Base-by-base conservation (phyloP, 2,113 vertebrate species). In the Anolis carolinensis region DNA sequence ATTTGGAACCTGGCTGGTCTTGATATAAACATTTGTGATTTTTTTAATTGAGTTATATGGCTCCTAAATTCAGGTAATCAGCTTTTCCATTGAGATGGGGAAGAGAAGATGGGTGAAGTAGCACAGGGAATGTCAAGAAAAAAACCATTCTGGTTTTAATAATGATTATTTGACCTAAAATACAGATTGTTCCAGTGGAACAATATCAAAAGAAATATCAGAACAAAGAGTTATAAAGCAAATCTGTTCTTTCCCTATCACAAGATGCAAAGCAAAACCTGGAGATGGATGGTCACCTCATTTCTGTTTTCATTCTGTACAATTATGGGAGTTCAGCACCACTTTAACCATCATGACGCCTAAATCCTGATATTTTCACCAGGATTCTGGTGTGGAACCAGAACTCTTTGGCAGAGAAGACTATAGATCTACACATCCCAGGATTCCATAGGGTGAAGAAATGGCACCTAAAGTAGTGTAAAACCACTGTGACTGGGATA, bases 121-220 rank as follows among this genome's bases (percentile, higher is more conserved):
- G 44, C 77, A 21, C 59, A 1, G 32, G 1, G 5, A 6, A 7
- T 72, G 34, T 36, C 16, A 36, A 72, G 32, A 59, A 59, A 72
- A 72, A 36, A 72, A 20, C 32, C 2, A 44, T 36, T 36, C 36
- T 2, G 1, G 20, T 20, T 72, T 72, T 36, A 34, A 32, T 59
- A 36, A 72, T 36, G 34, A 89, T 72, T 62, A 81, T 9, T 44
- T 86, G 62, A 93, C 83, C 5, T 89, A 76, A 95, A 94, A 89
- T 93, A 86, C 16, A 93, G 79, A 87, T 18, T 5, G 34, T 83
- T 88, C 81, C 14, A 16, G 13, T 88, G 55, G 68, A 90, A 87
- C 90, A 91, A 88, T 83, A 86, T 77, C 89, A 85, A 67, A 87
- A 85, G 68, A 93, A 91, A 13, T 59, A 88, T 93, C 86, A 87